Base-by-base conservation (phyloP, 2,888 invertebrate species). In the Synergus gifuensis region DNA sequence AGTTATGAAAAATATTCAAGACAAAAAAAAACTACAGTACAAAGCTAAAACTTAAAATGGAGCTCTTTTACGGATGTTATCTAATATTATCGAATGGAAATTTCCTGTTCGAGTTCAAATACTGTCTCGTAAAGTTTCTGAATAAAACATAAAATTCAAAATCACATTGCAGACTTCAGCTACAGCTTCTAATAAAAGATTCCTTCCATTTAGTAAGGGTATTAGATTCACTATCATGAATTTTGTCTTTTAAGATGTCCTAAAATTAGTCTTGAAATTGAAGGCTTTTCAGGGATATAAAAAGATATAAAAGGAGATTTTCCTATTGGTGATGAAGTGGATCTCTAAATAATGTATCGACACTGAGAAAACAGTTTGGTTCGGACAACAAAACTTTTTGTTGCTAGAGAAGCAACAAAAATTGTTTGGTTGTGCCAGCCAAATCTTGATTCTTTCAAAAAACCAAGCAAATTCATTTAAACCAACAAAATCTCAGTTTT, bases 311-410 rank as follows among this genome's bases (percentile, higher is more conserved):
- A 64, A 14, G 42, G 36, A 16, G 16, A 42, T 12, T 7, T 36
- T 64, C 9, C 22, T 28, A n/a, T 28, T 22, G 11, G 28, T 62
- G 22, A 62, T 62, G 8, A 28, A 62, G 22, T 16, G 62, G 2
- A 62, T 62, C 22, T 62, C 22, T 62, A 22, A 62, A 62, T 62
- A 62, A 62, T 9, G 22, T 62, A 62, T 62, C 7, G 62, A n/a
- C n/a, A n/a, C n/a, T n/a, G n/a, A n/a, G n/a, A n/a, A n/a, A n/a
- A n/a, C n/a, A n/a, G n/a, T n/a, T n/a, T n/a, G n/a, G n/a, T n/a
- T n/a, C n/a, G n/a, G n/a, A n/a, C n/a, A n/a, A n/a, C n/a, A n/a
- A n/a, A n/a, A n/a, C n/a, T n/a, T n/a, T n/a, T n/a, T n/a, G n/a
- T n/a, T n/a, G n/a, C n/a, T n/a, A n/a, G n/a, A n/a, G n/a, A n/a